phyloP scores from a whole-genome alignment of 2,797 vertebrate species.

The Paramormyrops hopkinsi region DNA sequence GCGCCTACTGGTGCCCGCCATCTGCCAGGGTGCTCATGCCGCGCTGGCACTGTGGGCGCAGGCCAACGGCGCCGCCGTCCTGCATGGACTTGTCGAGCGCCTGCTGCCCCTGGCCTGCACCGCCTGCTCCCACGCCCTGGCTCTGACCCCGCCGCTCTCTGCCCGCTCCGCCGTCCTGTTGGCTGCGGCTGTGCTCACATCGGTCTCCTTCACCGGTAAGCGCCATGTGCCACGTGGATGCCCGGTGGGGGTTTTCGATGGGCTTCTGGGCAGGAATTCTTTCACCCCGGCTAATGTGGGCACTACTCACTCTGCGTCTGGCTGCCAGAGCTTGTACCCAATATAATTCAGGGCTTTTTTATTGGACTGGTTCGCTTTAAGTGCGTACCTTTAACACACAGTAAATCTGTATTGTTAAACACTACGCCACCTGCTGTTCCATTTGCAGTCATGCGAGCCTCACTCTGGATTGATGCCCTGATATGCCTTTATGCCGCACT shows the following conservation, averaged over 20 bases:
- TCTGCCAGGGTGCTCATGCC: constrained; percentile 53
- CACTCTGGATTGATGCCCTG: constrained; percentile 44
- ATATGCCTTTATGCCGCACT: constrained; percentile 62
- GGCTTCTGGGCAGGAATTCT: neutral
- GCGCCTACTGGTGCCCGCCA: constrained; percentile 57
- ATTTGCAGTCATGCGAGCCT: constrained; percentile 42
- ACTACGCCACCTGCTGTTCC: neutral
- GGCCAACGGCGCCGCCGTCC: constrained; percentile 39
- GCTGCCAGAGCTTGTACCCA: neutral
- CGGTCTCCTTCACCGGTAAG: constrained; percentile 54
- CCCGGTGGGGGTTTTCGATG: neutral
- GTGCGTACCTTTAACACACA: neutral
- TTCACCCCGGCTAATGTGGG: neutral
- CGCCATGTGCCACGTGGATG: neutral
- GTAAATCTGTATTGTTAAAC: neutral
- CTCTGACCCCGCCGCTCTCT: constrained; percentile 40
- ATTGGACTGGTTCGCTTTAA: neutral
- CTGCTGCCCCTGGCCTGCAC: constrained; percentile 55
- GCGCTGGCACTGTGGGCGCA: constrained; percentile 57
- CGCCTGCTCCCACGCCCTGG: constrained; percentile 49
- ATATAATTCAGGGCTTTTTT: neutral
- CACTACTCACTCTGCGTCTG: neutral
- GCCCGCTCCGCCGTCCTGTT: constrained; percentile 40
- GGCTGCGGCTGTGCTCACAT: constrained; percentile 45
- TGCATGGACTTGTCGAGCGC: constrained; percentile 44